Percentiles rank a stretch among this genome's conserved stretches.
phyloP scores from a whole-genome alignment of 2,113 vertebrate species.

The Sceloporus tristichus region DNA sequence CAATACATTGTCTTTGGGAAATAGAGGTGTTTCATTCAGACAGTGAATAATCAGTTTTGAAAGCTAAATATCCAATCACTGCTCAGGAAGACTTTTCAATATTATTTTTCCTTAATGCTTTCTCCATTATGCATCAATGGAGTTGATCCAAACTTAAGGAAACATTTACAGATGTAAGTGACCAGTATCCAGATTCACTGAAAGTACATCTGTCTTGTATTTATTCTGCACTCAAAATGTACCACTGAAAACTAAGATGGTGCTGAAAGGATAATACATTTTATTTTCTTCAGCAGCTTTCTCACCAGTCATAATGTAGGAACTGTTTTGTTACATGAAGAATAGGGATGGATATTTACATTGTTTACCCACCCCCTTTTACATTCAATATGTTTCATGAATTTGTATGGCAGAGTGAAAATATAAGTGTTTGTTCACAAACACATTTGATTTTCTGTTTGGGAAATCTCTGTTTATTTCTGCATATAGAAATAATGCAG shows the following conservation, averaged over 20 bases:
- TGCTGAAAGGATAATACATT: not conserved
- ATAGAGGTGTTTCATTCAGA: constrained; percentile 19
- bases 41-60: constrained; percentile 4
- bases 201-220: fast-evolving
- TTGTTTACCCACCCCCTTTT: not conserved
- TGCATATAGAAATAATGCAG: not conserved
- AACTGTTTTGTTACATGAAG: not conserved
- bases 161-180: not conserved
- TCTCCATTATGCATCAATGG: not conserved
- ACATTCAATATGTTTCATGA: not conserved
- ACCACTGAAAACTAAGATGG: not conserved
- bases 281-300: not conserved
- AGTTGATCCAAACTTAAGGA: not conserved
- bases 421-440: not conserved
- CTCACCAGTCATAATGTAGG: not conserved
- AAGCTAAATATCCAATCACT: not conserved
- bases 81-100: not conserved
- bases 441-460: not conserved
- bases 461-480: not conserved
- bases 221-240: not conserved
- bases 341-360: not conserved
- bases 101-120: not conserved
- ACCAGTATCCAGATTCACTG: constrained; percentile 8
- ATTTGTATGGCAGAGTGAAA: not conserved
- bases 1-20: not conserved